These are phyloP conservation scores for Hyphantria cunea DNA, from an alignment of 1,140 invertebrate species.

Conservation along the genomic window DNA sequence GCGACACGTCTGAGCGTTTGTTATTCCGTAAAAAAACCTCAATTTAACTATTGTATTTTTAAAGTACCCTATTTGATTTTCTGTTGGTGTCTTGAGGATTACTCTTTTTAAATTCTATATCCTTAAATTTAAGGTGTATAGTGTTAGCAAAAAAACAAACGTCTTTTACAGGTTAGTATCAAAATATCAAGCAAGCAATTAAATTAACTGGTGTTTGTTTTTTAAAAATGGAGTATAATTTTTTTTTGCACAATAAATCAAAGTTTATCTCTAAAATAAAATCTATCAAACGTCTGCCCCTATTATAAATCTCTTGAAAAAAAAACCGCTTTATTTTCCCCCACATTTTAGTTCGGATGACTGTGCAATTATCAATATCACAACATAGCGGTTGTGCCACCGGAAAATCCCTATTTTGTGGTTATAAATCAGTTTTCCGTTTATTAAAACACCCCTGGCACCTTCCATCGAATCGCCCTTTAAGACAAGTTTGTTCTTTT, in stretches of 20 bases:
- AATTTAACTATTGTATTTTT: no score
- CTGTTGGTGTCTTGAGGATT: no score
- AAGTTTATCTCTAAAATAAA: constrained; percentile 17
- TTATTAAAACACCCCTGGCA: constrained; percentile 52
- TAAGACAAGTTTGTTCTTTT: constrained; percentile 11
- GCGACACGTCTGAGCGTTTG: no score
- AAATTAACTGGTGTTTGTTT: no score
- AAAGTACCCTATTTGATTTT: no score
- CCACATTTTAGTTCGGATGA: constrained; percentile 49
- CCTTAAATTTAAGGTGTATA: no score
- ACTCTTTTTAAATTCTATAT: no score
- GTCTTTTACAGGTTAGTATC: no score
- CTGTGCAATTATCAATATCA: constrained; percentile 58
- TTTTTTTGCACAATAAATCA: constrained; percentile 9
- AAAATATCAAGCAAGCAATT: no score
- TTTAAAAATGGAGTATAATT: background rate
- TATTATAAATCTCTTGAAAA: constrained; percentile 26
- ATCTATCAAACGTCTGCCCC: constrained; percentile 10
- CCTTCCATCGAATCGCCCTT: constrained; percentile 34
- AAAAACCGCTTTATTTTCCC: constrained; percentile 26
- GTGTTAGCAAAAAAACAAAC: no score
- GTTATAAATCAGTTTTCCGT: constrained; percentile 56
- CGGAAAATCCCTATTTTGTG: constrained; percentile 50
- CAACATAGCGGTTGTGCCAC: constrained; percentile 27
- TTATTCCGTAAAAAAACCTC: no score